A percentile compares a stretch with the other conserved stretches of the same genome.
phyloP scores from a whole-genome alignment of 2,797 vertebrate species.

The Pteropus rufus region DNA sequence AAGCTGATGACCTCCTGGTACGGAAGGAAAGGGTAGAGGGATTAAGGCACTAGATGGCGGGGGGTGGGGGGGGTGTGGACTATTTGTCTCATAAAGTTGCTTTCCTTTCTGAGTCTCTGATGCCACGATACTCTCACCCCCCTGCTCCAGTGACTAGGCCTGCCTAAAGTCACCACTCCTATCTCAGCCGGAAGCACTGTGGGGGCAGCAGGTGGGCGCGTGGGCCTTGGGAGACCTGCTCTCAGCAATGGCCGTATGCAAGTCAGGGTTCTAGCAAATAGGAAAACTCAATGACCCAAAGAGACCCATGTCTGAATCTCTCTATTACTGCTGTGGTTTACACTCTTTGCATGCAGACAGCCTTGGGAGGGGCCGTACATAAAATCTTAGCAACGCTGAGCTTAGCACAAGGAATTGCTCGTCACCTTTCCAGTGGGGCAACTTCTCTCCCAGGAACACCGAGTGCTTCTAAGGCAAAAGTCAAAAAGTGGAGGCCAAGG shows the following conservation, averaged over 20 bases:
- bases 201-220: neutral
- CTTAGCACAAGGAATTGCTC: neutral
- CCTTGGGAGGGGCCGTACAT: neutral
- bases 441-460: neutral
- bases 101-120: neutral
- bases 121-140: neutral
- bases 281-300: neutral
- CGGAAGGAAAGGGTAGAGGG: neutral
- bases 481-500: neutral
- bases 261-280: neutral
- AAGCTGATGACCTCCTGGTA: neutral
- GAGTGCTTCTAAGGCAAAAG: neutral
- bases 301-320: neutral
- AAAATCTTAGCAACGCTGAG: neutral
- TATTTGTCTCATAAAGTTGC: neutral
- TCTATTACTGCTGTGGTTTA: accelerated
- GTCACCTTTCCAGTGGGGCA: neutral
- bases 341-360: neutral
- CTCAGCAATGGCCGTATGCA: neutral
- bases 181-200: neutral
- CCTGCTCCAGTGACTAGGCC: neutral
- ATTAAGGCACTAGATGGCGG: neutral
- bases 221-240: neutral
- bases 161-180: neutral
- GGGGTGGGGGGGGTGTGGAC: accelerated